A percentile compares a stretch with the other conserved stretches of the same genome.
These are phyloP conservation scores for Operophtera brumata DNA, from an alignment of 2,888 invertebrate species.

Conservation along the genomic window DNA sequence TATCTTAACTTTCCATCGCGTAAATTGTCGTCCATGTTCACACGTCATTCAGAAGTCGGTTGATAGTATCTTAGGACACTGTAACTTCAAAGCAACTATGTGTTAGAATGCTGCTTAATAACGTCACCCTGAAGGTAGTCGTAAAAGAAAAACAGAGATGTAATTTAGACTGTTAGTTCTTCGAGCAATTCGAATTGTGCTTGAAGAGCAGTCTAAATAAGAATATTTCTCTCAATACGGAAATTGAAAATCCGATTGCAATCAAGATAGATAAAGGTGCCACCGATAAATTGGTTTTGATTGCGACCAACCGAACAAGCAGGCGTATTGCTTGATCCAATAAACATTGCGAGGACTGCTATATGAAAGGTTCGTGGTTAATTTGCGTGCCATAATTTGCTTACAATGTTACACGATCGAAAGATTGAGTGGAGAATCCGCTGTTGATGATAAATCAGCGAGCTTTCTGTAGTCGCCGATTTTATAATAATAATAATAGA, in stretches of 20 bases:
- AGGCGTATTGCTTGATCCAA: constrained; percentile 3
- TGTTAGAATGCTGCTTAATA: too few relatives aligned
- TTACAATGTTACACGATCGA: constrained; percentile 21
- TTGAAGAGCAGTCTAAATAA: too few relatives aligned
- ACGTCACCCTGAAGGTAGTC: too few relatives aligned
- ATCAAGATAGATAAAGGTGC: constrained; percentile 5
- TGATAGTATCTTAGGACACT: constrained; percentile 12
- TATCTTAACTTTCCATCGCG: constrained; percentile 23
- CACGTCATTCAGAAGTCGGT: constrained; percentile 18
- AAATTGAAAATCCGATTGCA: not conserved
- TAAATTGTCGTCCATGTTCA: constrained; percentile 16
- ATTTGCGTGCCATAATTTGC: constrained; percentile 8
- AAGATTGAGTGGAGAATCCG: constrained; percentile 7
- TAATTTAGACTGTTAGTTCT: too few relatives aligned
- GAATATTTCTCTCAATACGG: not conserved
- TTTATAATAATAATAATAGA: too few relatives aligned
- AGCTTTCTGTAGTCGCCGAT: not conserved
- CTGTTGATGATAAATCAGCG: constrained; percentile 4
- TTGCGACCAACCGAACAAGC: constrained; percentile 19
- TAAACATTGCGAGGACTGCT: constrained; percentile 1
- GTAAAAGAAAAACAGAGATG: too few relatives aligned
- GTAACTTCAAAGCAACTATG: constrained; percentile 1
- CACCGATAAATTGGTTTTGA: constrained; percentile 23
- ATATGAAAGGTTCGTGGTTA: not conserved
- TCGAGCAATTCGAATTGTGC: too few relatives aligned